Base-by-base conservation (phyloP, 2,888 invertebrate species). In the Liodrosophila aerea region DNA sequence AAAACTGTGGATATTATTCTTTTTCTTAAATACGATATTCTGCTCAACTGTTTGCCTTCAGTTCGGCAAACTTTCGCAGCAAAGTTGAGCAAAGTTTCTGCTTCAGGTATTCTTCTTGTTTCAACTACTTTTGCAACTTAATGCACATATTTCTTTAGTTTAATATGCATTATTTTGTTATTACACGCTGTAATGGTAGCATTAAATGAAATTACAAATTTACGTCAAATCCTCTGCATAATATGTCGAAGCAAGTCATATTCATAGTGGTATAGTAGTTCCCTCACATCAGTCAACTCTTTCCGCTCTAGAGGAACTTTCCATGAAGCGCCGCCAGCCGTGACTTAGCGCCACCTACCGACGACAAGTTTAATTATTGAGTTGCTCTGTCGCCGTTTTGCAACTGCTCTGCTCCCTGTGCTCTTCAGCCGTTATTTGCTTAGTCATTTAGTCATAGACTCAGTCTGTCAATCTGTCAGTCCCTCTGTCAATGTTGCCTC, bases 331-430 rank as follows among this genome's bases (percentile, higher is more conserved):
- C 13, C 12, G 33, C 7, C 36, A 11, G 11, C 7, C 22, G 18
- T 37, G 43, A 46, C 16, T 33, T 27, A 39, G 44, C 65, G 51
- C 63, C 67, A 52, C 30, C 71, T 52, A 62, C 47, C 52, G 56
- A 45, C 51, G 65, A 63, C 73, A 68, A 73, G 76, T 70, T 77
- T 77, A 81, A 78, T 84, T 75, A 84, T 77, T 65, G 64, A 61
- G 64, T 54, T 62, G 75, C 45, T 27, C 12, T 45, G 57, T 54
- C 69, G 61, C 51, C 59, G 65, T 64, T 68, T 70, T 22, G 22
- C 11, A 33, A 27, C 46, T 7, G 12, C 11, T 33, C 30, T 36
- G 8, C 15, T 13, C 8, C 8, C 15, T 36, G 15, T 4, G 34
- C 34, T 61, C 56, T 75, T 63, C 41, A 63, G n/a, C 47, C 45